A percentile compares a stretch with the other conserved stretches of the same genome.
phyloP scores from a whole-genome alignment of 35 echinoderm and acorn worm genomes.

The Hemicentrotus pulcherrimus region DNA sequence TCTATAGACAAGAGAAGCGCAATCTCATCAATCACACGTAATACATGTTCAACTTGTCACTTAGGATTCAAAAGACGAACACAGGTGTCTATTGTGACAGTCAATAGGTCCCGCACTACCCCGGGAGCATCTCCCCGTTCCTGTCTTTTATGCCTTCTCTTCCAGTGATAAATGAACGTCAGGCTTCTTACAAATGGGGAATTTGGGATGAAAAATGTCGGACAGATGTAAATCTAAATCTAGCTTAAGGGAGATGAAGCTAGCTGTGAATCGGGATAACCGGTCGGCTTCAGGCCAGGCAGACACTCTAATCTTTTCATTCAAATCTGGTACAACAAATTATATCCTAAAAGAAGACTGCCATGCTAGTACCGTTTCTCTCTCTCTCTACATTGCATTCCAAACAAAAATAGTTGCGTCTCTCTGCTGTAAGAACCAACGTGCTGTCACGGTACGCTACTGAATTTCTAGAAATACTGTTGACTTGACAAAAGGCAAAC shows the following conservation, averaged over 20 bases:
- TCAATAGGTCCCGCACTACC: background rate
- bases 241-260: background rate
- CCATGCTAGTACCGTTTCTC: background rate
- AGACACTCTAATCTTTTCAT: constrained; percentile 7
- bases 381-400: background rate
- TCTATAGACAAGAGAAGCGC: background rate
- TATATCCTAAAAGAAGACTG: background rate
- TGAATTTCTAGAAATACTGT: background rate
- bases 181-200: constrained; percentile 20
- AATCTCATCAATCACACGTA: constrained; percentile 36
- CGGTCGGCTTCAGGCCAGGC: background rate
- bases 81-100: constrained; percentile 22
- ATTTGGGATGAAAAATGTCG: constrained; percentile 40
- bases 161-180: constrained; percentile 22
- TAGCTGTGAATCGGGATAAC: background rate
- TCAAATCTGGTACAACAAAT: background rate
- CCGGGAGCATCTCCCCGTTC: background rate
- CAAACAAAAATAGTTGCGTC: background rate
- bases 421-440: background rate
- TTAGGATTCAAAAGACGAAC: background rate
- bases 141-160: background rate
- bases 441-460: background rate
- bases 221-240: constrained; percentile 48
- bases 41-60: constrained; percentile 36
- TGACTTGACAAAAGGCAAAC: background rate